Base-by-base conservation (phyloP, 2,888 invertebrate species). In the Heliconius cydno region DNA sequence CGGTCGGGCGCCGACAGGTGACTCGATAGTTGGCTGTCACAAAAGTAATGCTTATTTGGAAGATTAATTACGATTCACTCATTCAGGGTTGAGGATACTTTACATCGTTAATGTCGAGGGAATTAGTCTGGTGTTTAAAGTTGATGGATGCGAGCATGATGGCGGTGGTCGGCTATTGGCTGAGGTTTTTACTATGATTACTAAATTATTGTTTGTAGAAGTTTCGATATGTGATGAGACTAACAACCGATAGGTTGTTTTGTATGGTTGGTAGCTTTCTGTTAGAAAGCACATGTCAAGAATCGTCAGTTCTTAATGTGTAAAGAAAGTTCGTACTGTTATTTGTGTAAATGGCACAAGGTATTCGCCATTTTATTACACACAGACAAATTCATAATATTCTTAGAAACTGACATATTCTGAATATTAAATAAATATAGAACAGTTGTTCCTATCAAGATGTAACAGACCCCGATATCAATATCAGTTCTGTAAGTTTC, bases 41-140 rank as follows among this genome's bases (percentile, higher is more conserved):
- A 76, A 63, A 73, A 60, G 73, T 77, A 77, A 80, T 80, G 77
- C 76, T 77, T 72, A 76, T 79, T 76, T 79, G 71, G 79, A 76
- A 76, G 72, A 79, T 79, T 79, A 79, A 79, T 79, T 79, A 79
- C 65, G 52, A 28, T 7, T 60, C 60, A 75, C 30, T 63, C 76
- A 65, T 79, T 60, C 75, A 79, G 41, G 70, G 46, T 67, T 71
- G 79, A 77, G 67, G 76, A 71, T 79, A 76, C 70, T 79, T 76
- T 66, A 79, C 76, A 72, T 72, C 76, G 72, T 77, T 76, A 76
- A 72, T 66, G 79, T 72, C 76, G 70, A 66, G 30, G 79, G 72
- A 77, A 79, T 77, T 79, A 76, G 72, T 57, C 66, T 57, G 66
- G 30, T 72, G 76, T 79, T 79, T 70, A 76, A 71, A 41, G 38